Percentiles rank a stretch among this genome's conserved stretches.
These are phyloP conservation scores for Hirtodrosophila alboralis DNA, from an alignment of 2,888 invertebrate species.

Conservation along the genomic window DNA sequence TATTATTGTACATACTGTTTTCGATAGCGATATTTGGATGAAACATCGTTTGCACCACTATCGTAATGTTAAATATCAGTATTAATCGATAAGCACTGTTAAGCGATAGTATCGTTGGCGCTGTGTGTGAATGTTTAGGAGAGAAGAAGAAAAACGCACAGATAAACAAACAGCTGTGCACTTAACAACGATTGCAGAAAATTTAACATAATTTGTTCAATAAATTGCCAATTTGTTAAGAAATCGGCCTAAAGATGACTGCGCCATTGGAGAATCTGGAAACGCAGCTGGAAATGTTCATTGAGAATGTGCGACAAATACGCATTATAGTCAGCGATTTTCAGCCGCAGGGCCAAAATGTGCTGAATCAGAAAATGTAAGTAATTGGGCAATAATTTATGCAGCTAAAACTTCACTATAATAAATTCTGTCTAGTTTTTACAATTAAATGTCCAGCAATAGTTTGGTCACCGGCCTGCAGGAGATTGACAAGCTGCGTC, in stretches of 20 bases:
- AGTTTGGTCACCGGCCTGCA: conserved; percentile 95
- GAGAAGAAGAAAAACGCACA: conserved; percentile 22
- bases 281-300: conserved; percentile 96
- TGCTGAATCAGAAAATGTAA: conserved; percentile 98
- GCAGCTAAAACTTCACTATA: not conserved
- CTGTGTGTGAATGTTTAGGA: not conserved
- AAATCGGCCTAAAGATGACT: conserved; percentile 86
- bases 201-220: not conserved
- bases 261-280: conserved; percentile 96
- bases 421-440: too few species aligned
- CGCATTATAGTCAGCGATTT: conserved; percentile 99
- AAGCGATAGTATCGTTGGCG: not conserved
- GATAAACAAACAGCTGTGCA: conserved; percentile 43
- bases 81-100: not conserved
- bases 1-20: too few species aligned
- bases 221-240: conserved; percentile 1
- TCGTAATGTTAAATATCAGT: too few species aligned
- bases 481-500: conserved; percentile 96
- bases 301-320: conserved; percentile 99
- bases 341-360: conserved; percentile 98
- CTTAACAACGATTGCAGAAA: not conserved
- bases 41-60: too few species aligned
- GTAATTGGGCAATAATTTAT: conserved; percentile 12
- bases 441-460: conserved; percentile 87
- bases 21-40: too few species aligned